phyloP scores from a whole-genome alignment of 1,140 invertebrate genomes.

The Trachymyrmex septentrionalis region DNA sequence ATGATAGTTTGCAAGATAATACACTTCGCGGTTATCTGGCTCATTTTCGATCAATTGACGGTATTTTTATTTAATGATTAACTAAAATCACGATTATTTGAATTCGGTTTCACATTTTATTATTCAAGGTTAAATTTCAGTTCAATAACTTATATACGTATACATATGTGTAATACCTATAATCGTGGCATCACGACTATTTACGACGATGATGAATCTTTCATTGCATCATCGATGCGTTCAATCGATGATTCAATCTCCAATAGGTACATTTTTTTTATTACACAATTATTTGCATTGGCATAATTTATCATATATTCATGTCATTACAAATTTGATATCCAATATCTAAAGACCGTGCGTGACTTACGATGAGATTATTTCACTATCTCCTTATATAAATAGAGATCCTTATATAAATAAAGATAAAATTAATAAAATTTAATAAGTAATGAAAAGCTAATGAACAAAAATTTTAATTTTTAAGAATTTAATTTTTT shows the following conservation, averaged over 20 bases:
- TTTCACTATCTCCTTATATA: neutral
- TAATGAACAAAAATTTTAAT: neutral
- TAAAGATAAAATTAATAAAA: neutral
- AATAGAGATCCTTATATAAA: neutral
- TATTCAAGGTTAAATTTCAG: neutral
- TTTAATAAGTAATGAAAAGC: neutral
- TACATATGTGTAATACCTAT: too few relatives aligned
- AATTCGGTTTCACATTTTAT: neutral
- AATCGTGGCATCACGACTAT: conserved; percentile 1
- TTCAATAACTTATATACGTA: neutral
- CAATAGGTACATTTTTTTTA: too few relatives aligned
- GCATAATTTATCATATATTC: conserved; percentile 20
- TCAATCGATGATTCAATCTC: conserved; percentile 19
- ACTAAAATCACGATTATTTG: neutral
- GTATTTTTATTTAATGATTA: conserved; percentile 10
- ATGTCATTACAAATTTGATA: neutral
- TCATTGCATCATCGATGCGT: conserved; percentile 6
- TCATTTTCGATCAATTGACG: neutral
- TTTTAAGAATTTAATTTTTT: neutral
- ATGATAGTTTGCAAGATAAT: neutral
- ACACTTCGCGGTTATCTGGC: neutral
- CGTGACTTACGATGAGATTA: neutral
- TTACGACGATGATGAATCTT: conserved; percentile 44
- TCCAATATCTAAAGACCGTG: neutral
- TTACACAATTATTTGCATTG: conserved; percentile 33